These are phyloP conservation scores for Drosophila micromelanica DNA, from an alignment of 1,140 invertebrate genomes.

Conservation along the genomic window DNA sequence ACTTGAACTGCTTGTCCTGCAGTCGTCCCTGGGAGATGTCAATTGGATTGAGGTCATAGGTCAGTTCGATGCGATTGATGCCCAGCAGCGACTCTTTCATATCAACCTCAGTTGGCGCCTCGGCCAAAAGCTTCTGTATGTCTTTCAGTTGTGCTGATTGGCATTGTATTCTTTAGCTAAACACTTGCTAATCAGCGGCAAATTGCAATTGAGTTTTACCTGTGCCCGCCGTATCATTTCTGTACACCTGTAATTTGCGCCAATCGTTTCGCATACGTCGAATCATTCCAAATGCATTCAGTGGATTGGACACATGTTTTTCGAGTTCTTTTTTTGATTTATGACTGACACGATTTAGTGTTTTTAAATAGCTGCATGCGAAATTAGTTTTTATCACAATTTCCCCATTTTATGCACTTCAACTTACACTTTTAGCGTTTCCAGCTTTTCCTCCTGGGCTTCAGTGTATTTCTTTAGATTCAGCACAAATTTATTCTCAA, in stretches of 20 bases:
- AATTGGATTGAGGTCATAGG: conserved; percentile 94
- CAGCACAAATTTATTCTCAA: conserved; percentile 42
- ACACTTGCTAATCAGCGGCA: not conserved
- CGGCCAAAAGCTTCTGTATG: not conserved
- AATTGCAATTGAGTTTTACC: conserved; percentile 79
- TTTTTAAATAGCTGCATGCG: conserved; percentile 24
- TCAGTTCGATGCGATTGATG: conserved; percentile 96
- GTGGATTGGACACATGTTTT: conserved; percentile 53
- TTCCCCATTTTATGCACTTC: not conserved
- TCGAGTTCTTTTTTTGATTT: conserved; percentile 88
- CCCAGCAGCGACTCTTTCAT: conserved; percentile 95
- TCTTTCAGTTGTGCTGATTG: conserved; percentile 72
- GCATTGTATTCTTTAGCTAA: not conserved
- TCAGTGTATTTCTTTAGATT: conserved; percentile 25
- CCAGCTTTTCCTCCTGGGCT: conserved; percentile 35
- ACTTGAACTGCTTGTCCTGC: conserved; percentile 92
- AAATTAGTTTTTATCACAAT: not conserved
- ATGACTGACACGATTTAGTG: conserved; percentile 87
- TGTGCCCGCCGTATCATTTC: conserved; percentile 54
- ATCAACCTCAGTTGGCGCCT: conserved; percentile 85
- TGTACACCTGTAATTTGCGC: conserved; percentile 47
- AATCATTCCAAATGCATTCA: conserved; percentile 59
- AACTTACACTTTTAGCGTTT: conserved; percentile 42
- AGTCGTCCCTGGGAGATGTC: conserved; percentile 94
- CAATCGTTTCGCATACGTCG: conserved; percentile 59